phyloP scores from a whole-genome alignment of 2,113 vertebrate species.

The Sylvilagus bachmani region DNA sequence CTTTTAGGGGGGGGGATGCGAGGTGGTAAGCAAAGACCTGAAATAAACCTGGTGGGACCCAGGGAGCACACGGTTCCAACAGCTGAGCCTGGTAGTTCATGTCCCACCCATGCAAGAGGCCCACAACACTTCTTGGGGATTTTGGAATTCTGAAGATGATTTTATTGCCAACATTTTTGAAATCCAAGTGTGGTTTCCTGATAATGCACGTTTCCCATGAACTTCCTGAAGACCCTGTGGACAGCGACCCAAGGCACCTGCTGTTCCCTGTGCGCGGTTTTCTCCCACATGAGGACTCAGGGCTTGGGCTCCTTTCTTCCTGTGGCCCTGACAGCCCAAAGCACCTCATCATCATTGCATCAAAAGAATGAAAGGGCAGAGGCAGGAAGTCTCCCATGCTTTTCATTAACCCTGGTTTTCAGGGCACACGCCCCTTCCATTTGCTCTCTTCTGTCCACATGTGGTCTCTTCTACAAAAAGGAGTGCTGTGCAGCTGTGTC shows the following conservation, averaged over 20 bases:
- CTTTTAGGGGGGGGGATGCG: background rate
- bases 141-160: too few species aligned
- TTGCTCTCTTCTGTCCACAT: background rate
- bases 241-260: too few species aligned
- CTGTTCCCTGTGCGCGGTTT: background rate
- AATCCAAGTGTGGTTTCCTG: too few species aligned
- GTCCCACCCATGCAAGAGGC: rapidly evolving
- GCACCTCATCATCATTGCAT: background rate
- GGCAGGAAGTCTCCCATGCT: background rate
- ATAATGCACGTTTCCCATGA: too few species aligned
- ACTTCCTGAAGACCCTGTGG: too few species aligned
- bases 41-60: background rate
- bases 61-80: background rate
- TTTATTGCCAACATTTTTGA: too few species aligned
- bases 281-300: background rate
- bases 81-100: background rate
- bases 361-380: background rate
- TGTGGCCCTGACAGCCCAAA: background rate
- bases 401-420: background rate
- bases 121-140: too few species aligned
- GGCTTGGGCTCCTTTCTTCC: background rate
- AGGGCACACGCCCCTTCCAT: background rate
- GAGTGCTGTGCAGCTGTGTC: rapidly evolving
- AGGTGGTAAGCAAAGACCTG: background rate
- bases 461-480: background rate